Evolutionary conservation across 1,140 invertebrate genomes (phyloP).

Genomic region (Theocolax elegans): DNA sequence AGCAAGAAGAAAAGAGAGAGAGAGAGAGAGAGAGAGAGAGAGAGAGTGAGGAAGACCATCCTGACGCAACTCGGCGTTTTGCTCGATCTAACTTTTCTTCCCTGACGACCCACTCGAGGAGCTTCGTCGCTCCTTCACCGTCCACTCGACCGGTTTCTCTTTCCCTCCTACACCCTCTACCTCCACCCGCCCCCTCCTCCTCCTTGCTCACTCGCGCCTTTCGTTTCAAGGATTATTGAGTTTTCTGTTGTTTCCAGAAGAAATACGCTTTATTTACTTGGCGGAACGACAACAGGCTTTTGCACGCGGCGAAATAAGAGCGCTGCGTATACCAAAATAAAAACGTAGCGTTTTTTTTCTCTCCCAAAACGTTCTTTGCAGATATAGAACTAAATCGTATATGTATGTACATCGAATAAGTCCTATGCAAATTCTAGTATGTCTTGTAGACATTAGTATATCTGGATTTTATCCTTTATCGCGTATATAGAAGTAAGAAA

Average conservation of each 20-base stretch:
- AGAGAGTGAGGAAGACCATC: too few species aligned
- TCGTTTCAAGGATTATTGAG: constrained; percentile 64
- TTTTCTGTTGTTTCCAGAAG: constrained; percentile 67
- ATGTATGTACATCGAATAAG: too few species aligned
- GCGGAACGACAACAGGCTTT: constrained; percentile 18
- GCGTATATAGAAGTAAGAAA: too few species aligned
- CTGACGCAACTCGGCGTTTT: constrained; percentile 26
- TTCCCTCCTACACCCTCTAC: constrained; percentile 11
- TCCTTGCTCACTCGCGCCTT: background rate
- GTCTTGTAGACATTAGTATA: too few species aligned
- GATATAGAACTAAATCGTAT: too few species aligned
- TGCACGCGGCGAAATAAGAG: too few species aligned
- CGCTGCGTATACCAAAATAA: too few species aligned
- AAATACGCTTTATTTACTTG: constrained; percentile 65
- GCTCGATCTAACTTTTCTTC: constrained; percentile 37
- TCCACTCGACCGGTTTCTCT: constrained; percentile 40
- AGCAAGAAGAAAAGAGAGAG: constrained; percentile 1
- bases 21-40: too few species aligned
- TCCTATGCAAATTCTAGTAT: too few species aligned
- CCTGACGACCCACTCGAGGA: constrained; percentile 30
- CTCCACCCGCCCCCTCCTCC: background rate
- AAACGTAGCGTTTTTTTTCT: too few species aligned
- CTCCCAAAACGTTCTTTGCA: too few species aligned
- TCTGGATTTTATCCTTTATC: too few species aligned
- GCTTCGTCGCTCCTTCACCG: constrained; percentile 29